These are phyloP conservation scores for Tetraneura akinire DNA, from an alignment of 1,140 invertebrate genomes.

Conservation along the genomic window DNA sequence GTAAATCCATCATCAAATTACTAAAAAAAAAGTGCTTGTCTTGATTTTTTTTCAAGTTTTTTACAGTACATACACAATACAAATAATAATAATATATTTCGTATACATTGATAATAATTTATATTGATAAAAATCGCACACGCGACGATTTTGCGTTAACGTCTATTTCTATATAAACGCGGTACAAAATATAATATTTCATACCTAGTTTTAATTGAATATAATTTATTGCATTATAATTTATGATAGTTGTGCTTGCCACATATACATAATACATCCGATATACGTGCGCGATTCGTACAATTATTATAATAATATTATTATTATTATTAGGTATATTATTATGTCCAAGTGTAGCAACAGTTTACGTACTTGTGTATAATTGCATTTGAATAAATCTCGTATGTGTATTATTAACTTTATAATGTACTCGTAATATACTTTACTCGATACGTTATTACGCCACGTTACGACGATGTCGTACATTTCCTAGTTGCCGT, in stretches of 20 bases:
- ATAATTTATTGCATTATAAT: slow-evolving; percentile 8
- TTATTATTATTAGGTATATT: too few relatives aligned
- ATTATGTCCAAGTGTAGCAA: slow-evolving; percentile 21
- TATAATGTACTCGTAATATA: too few relatives aligned
- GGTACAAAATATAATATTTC: neutral
- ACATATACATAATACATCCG: neutral
- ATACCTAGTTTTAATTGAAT: neutral
- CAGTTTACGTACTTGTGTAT: too few relatives aligned
- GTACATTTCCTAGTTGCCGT: neutral
- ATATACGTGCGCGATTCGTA: neutral
- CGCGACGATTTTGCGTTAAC: neutral
- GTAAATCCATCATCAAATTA: too few relatives aligned
- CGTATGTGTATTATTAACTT: neutral
- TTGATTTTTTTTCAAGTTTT: too few relatives aligned
- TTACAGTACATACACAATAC: too few relatives aligned
- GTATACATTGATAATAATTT: too few relatives aligned
- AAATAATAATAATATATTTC: too few relatives aligned
- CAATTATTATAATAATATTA: too few relatives aligned
- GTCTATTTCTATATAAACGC: neutral
- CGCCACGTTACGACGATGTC: neutral
- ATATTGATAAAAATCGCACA: too few relatives aligned
- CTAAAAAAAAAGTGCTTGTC: too few relatives aligned
- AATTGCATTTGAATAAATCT: slow-evolving; percentile 31
- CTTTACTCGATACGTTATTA: too few relatives aligned
- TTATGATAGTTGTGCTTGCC: slow-evolving; percentile 10